Conservation (phyloP, 2,113 vertebrate genomes). For the Condylura cristata region DNA sequence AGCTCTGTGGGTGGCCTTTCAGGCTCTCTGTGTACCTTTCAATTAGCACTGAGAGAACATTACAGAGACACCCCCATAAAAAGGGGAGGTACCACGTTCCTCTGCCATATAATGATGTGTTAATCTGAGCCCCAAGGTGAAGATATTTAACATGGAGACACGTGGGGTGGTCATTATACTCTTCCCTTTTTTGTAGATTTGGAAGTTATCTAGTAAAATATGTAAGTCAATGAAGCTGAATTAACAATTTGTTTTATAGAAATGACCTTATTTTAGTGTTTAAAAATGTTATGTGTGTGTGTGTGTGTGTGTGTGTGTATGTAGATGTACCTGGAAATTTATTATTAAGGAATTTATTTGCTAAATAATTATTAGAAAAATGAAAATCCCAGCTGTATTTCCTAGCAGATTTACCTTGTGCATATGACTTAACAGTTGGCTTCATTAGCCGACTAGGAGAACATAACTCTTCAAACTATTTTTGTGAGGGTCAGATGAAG, state of each 20-base stretch:
- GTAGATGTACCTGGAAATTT: neutral
- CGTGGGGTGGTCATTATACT: no score
- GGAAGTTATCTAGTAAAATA: conserved; percentile 25
- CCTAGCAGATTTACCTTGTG: neutral
- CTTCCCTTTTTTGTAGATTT: neutral
- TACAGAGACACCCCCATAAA: no score
- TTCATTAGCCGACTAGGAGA: neutral
- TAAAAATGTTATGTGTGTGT: conserved; percentile 40
- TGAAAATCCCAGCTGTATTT: conserved; percentile 34
- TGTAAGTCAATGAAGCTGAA: neutral
- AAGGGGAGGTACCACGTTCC: no score
- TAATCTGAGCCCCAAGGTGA: no score
- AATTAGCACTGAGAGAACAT: neutral
- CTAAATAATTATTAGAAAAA: conserved; percentile 43
- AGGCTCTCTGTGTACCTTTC: neutral
- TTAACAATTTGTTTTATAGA: conserved; percentile 9
- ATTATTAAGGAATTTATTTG: conserved; percentile 32
- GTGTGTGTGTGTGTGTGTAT: no score
- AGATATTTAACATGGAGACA: no score
- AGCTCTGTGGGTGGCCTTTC: no score
- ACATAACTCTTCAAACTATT: neutral
- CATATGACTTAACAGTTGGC: conserved; percentile 30
- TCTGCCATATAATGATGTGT: no score
- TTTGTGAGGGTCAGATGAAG: neutral
- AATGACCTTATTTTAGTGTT: neutral